These are phyloP conservation scores for Protonibea diacanthus DNA, from an alignment of 2,797 vertebrate genomes.

Conservation along the genomic window DNA sequence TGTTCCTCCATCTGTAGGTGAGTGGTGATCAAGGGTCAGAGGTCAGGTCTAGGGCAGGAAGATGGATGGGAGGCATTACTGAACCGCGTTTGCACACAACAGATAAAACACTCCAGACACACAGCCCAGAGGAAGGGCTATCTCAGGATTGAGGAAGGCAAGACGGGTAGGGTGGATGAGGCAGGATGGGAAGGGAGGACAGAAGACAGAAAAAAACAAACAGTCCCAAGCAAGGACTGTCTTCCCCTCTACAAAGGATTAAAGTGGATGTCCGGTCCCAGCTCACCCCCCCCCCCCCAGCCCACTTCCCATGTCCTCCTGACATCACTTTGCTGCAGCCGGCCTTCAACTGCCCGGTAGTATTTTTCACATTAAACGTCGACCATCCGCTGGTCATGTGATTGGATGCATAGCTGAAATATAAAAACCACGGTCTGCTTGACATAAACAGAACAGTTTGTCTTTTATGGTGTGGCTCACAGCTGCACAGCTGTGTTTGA, in stretches of 20 bases:
- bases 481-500: slow-evolving; percentile 67
- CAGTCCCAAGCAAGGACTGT: slow-evolving; percentile 52
- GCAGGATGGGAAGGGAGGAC: slow-evolving; percentile 64
- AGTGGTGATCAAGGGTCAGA: slow-evolving; percentile 51
- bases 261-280: slow-evolving; percentile 82
- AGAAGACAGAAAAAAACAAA: slow-evolving; percentile 77
- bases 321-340: slow-evolving; percentile 69
- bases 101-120: slow-evolving; percentile 57
- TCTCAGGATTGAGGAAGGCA: slow-evolving; percentile 43
- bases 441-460: slow-evolving; percentile 46
- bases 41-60: slow-evolving; percentile 40
- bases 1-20: slow-evolving; percentile 52
- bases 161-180: slow-evolving; percentile 26
- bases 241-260: slow-evolving; percentile 74
- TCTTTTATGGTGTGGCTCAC: slow-evolving; percentile 44
- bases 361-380: slow-evolving; percentile 39
- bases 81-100: slow-evolving; percentile 28
- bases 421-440: slow-evolving; percentile 25
- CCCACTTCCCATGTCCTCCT: slow-evolving; percentile 83
- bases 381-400: slow-evolving; percentile 35
- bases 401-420: slow-evolving; percentile 26
- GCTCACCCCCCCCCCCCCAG: slow-evolving; percentile 42
- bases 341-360: slow-evolving; percentile 31
- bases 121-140: slow-evolving; percentile 43
- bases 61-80: slow-evolving; percentile 51